phyloP scores from a whole-genome alignment of 2,888 invertebrate species.

The Dugesia japonica region DNA sequence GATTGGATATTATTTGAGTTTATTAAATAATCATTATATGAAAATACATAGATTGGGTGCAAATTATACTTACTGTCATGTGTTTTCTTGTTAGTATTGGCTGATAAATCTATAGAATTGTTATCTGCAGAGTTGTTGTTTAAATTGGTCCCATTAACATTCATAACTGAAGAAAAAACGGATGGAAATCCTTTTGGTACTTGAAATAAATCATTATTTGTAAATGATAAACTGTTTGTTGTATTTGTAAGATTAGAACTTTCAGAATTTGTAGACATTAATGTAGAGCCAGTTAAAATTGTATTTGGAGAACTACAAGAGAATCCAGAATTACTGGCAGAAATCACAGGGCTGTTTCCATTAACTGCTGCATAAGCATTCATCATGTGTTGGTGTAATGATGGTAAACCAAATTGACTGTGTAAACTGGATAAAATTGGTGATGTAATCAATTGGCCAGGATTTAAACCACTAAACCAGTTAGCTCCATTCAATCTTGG shows the following conservation, averaged over 20 bases:
- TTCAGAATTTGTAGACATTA: neutral
- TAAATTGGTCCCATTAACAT: conserved; percentile 4
- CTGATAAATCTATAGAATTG: neutral
- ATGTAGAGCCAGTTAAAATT: neutral
- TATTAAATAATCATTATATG: too few species aligned
- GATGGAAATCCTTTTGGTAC: conserved; percentile 7
- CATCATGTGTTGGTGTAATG: conserved; percentile 8
- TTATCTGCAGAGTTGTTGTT: neutral
- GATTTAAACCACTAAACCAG: neutral
- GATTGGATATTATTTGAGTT: too few species aligned
- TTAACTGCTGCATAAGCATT: neutral
- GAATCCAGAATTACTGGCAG: neutral
- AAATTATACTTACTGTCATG: neutral
- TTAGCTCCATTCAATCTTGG: neutral
- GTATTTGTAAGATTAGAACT: neutral
- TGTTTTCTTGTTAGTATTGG: neutral
- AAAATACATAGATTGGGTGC: too few species aligned
- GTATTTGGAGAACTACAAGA: conserved; percentile 11
- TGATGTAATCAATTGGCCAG: neutral
- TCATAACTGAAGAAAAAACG: conserved; percentile 3
- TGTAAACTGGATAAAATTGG: conserved; percentile 1
- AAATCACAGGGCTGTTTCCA: neutral
- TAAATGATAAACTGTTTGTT: neutral
- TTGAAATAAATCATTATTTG: conserved; percentile 7
- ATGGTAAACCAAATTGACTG: conserved; percentile 8